A percentile compares a stretch with the other conserved stretches of the same genome.
Conservation (phyloP, 30 jellyfish, hydroid and myxozoan species). For the Chrysaora quinquecirrha region DNA sequence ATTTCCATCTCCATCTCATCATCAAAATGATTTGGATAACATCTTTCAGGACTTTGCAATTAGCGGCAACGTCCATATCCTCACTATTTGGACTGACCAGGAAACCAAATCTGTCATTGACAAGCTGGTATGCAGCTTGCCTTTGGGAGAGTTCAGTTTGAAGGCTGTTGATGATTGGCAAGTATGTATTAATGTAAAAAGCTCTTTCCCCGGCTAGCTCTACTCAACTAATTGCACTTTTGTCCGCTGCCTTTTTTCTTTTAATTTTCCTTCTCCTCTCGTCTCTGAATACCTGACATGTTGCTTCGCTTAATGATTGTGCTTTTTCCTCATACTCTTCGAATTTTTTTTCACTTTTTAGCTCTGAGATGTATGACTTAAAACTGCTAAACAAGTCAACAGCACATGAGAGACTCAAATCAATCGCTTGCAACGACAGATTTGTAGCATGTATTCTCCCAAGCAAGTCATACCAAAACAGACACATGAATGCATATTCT, state of each 20-base stretch:
- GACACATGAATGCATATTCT: constrained; percentile 48
- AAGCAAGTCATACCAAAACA: constrained; percentile 59
- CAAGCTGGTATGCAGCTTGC: constrained; percentile 39
- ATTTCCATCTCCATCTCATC: too few relatives aligned
- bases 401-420: constrained; percentile 39
- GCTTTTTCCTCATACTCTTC: constrained; percentile 55
- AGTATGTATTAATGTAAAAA: constrained; percentile 50
- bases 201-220: constrained; percentile 32
- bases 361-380: constrained; percentile 34
- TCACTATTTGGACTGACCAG: too few relatives aligned
- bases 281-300: constrained; percentile 67
- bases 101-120: constrained; percentile 58
- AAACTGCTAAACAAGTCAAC: constrained; percentile 38
- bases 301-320: constrained; percentile 40
- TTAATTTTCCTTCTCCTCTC: constrained; percentile 60
- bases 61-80: constrained; percentile 12
- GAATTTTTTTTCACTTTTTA: constrained; percentile 21
- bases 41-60: constrained; percentile 37
- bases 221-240: constrained; percentile 24
- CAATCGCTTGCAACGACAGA: constrained; percentile 50
- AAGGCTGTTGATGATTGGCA: constrained; percentile 42
- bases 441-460: constrained; percentile 58
- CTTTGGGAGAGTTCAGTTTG: constrained; percentile 36
- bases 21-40: constrained; percentile 33
- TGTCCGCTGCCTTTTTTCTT: constrained; percentile 24